These are phyloP conservation scores for Poliocrania exsul DNA, from an alignment of 2,797 vertebrate genomes.

Conservation along the genomic window DNA sequence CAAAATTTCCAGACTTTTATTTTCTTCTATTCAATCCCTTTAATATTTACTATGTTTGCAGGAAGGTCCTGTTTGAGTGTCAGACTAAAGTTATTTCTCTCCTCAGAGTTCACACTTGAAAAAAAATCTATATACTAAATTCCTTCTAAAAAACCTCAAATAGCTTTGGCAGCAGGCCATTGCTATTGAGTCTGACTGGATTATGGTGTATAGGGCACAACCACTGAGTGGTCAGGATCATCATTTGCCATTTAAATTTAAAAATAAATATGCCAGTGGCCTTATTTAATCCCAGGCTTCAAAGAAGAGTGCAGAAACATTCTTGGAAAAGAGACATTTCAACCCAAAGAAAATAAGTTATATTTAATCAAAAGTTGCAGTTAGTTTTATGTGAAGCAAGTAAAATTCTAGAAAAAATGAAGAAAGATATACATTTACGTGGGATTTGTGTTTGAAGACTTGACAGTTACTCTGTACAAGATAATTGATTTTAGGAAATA, in stretches of 20 bases:
- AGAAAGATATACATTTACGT: not conserved
- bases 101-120: not conserved
- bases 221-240: not conserved
- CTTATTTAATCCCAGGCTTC: not conserved
- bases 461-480: not conserved
- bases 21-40: not conserved
- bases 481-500: not conserved
- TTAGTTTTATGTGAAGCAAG: not conserved
- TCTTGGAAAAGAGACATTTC: not conserved
- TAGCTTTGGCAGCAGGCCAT: not conserved
- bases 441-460: not conserved
- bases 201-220: not conserved
- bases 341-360: not conserved
- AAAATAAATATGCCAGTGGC: not conserved
- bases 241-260: not conserved
- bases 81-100: not conserved
- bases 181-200: not conserved
- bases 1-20: not conserved
- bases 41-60: not conserved
- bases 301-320: not conserved
- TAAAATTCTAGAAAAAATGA: not conserved
- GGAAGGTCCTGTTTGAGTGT: not conserved
- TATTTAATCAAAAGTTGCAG: not conserved
- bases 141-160: not conserved
- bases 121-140: not conserved